Evolutionary conservation across 2,888 invertebrate species (phyloP).

Genomic region (Dastarcus helophoroides): DNA sequence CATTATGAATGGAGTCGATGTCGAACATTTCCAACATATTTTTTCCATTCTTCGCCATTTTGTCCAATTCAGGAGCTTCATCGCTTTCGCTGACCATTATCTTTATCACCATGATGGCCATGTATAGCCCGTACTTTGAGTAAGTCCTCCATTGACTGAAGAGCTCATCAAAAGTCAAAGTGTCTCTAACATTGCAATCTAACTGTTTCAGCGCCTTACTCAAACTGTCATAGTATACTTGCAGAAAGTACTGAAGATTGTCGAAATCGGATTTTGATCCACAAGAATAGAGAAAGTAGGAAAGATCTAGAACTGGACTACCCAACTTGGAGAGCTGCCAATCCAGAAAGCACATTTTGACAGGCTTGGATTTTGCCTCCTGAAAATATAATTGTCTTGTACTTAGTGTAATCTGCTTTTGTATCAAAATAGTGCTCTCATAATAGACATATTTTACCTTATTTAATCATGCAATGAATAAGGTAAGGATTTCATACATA

Average conservation of each 20-base stretch:
- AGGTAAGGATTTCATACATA: too few relatives aligned
- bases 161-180: slow-evolving; percentile 15
- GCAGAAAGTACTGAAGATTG: slow-evolving; percentile 17
- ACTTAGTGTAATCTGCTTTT: too few relatives aligned
- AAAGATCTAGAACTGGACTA: slow-evolving; percentile 20
- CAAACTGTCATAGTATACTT: slow-evolving; percentile 20
- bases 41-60: slow-evolving; percentile 3
- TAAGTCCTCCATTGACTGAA: slow-evolving; percentile 10
- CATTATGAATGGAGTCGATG: slow-evolving; percentile 6
- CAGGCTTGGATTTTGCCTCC: slow-evolving; percentile 15
- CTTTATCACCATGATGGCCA: slow-evolving; percentile 9
- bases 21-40: slow-evolving; percentile 9
- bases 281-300: slow-evolving; percentile 20
- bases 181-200: slow-evolving; percentile 17
- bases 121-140: slow-evolving; percentile 11
- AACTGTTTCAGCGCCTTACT: slow-evolving; percentile 15
- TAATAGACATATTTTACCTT: too few relatives aligned
- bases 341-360: slow-evolving; percentile 19
- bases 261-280: slow-evolving; percentile 16
- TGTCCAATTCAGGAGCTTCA: slow-evolving; percentile 14
- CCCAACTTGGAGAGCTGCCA: slow-evolving; percentile 20
- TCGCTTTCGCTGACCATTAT: slow-evolving; percentile 9
- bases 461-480: too few relatives aligned
- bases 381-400: too few relatives aligned
- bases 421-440: too few relatives aligned